Conservation (phyloP, 2,888 invertebrate species). For the Tetramorium bicarinatum region DNA sequence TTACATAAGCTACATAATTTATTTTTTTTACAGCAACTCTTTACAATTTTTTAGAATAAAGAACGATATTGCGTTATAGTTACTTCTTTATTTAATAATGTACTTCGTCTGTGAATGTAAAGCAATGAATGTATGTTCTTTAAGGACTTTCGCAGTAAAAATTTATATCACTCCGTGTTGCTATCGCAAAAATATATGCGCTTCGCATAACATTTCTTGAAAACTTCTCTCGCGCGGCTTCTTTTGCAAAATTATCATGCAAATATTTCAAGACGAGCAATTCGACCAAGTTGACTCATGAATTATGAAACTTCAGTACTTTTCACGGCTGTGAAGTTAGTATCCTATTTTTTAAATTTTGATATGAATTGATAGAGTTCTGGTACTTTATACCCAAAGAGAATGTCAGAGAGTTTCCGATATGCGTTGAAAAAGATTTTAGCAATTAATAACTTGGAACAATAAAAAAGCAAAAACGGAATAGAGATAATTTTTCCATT, state of each 20-base stretch:
- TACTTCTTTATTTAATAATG: neutral
- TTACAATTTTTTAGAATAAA: neutral
- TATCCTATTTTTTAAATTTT: neutral
- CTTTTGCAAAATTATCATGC: conserved; percentile 27
- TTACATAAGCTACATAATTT: neutral
- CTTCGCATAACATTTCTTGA: conserved; percentile 5
- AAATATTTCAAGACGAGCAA: conserved; percentile 33
- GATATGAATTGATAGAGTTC: conserved; percentile 12
- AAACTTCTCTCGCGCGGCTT: neutral
- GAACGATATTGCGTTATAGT: neutral
- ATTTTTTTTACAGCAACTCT: too few relatives aligned
- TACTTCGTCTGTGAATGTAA: neutral
- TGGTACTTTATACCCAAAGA: neutral
- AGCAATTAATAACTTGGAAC: neutral
- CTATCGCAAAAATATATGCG: conserved; percentile 9
- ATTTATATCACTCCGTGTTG: conserved; percentile 9
- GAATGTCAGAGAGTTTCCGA: neutral
- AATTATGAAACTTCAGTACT: conserved; percentile 26
- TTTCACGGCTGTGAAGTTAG: conserved; percentile 3
- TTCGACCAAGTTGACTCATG: conserved; percentile 32
- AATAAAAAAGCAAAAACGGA: neutral
- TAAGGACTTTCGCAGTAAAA: neutral
- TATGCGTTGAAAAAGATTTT: neutral
- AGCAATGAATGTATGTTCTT: conserved; percentile 16
- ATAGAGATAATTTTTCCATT: neutral